Evolutionary conservation across 2,888 invertebrate genomes (phyloP).

Genomic region (Laspeyria flexula): DNA sequence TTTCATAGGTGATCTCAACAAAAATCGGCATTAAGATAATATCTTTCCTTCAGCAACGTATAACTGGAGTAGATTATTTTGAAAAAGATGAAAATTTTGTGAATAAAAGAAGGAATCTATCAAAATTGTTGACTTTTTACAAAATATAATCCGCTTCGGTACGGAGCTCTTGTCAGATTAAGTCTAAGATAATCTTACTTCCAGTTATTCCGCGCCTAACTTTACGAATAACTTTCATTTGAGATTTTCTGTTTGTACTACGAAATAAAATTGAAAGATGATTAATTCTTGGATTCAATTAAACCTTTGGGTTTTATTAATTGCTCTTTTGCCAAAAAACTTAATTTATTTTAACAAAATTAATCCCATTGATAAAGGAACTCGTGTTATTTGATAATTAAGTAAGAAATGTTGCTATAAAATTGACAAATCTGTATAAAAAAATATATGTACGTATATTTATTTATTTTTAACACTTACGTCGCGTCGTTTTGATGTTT

Average conservation of each 20-base stretch:
- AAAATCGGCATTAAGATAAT: slow-evolving; percentile 39
- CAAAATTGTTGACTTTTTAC: slow-evolving; percentile 39
- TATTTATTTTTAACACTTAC: too few relatives aligned
- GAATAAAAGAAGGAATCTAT: slow-evolving; percentile 29
- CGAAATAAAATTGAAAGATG: slow-evolving; percentile 3
- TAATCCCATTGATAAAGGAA: not conserved
- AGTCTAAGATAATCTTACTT: slow-evolving; percentile 44
- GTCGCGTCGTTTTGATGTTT: too few relatives aligned
- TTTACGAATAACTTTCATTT: slow-evolving; percentile 38
- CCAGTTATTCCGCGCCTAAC: slow-evolving; percentile 36
- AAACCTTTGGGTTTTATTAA: not conserved
- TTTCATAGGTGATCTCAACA: too few relatives aligned
- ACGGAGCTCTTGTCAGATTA: slow-evolving; percentile 43
- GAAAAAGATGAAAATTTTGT: slow-evolving; percentile 12
- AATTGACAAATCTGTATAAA: too few relatives aligned
- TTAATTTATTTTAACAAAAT: not conserved
- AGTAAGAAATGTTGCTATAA: too few relatives aligned
- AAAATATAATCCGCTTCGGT: slow-evolving; percentile 31
- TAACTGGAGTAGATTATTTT: slow-evolving; percentile 4
- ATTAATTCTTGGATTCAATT: not conserved
- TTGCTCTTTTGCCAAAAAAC: not conserved
- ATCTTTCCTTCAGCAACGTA: slow-evolving; percentile 28
- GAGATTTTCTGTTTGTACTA: slow-evolving; percentile 20
- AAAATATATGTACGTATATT: too few relatives aligned
- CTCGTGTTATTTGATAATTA: not conserved